Evolutionary conservation across 2,888 invertebrate species (phyloP), one percentile per base, ranked within the genome.

Genomic region (Dynastes maya): DNA sequence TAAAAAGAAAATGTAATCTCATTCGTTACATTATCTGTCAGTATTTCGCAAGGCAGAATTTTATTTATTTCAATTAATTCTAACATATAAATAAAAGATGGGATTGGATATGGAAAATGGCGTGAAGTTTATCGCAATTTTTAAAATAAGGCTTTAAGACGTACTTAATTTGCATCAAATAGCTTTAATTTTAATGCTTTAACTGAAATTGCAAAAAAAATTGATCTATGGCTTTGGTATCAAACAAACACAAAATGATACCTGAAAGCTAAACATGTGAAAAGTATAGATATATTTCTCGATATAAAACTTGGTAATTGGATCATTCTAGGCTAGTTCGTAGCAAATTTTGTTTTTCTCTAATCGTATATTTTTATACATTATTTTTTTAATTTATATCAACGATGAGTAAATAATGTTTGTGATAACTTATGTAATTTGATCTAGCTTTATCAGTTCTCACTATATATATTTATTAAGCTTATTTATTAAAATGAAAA

Each of bases 381-480:
- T 40, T 61, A 27, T 58, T 22, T 58, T 53, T 72, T 61, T 72
- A 58, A 72, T 58, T 72, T 72, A 61, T 61, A 45, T 61, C 11
- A 49, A 61, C 45, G 27, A 61, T 61, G 45, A 61, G 55, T 74
- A 74, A 37, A 61, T 53, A 55, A 71, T 53, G 53, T 72, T 74
- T 74, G 72, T 74, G 72, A 74, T 74, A 74, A 74, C 61, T 74
- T 74, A 63, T 40, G 16, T 45, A 27, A 29, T 61, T 27, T 74
- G 45, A 74, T 58, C 29, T 74, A 74, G 72, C 61, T 74, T 61
- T 74, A 61, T 74, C 45, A 61, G 40, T 74, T 72, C 61, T 55
- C 61, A 71, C 71, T 71, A 37, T 61, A 37, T 74, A 74, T 74
- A 74, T 74, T 74, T 74, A 74, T 74, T 74, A 74, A 72, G 72